Evolutionary conservation across 2,888 invertebrate species (phyloP), one percentile per base, ranked within the genome.

Genomic region (Gastracanthus pulcherrimus): DNA sequence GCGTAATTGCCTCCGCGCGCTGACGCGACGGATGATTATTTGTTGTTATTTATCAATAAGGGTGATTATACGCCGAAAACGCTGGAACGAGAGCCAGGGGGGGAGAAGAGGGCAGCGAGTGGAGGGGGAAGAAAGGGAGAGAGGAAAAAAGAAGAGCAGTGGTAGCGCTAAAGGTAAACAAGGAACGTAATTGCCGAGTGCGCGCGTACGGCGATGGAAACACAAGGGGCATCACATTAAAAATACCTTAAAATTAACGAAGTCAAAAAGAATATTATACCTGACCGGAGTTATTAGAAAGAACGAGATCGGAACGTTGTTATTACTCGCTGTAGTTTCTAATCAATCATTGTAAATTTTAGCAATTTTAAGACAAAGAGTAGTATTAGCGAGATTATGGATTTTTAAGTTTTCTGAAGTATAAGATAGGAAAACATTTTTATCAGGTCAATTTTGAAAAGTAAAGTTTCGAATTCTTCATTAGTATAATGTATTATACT

Each of bases 1-100:
- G 11, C 62, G 71, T 81, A 81, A 81, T 77, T 81, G 81, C 48
- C 38, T 55, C 45, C 64, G 62, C 62, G 13, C 58, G 69, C 48
- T 29, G 36, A 29, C 48, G 80, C 48, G 67, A 51, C 48, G 55
- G 58, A 51, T 58, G 77, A 78, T 82, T 82, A 75, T 78, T 78
- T 82, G 58, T 78, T 66, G 75, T 78, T 78, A 75, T 78, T 75
- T 75, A 78, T 78, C 78, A 75, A 71, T 71, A 38, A 64, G 64
- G 34, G 29, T 71, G 66, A 79, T 82, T 79, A 76, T 71, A 36
- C 23, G 26, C 19, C 26, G 55, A 48, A 62, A 62, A 55, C 16
- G 38, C 2, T 45, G 16, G 19, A 48, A 36, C n/a, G 29, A 31
- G 11, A 45, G 29, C 4, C 34, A 5, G 23, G 26, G 41, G 19